These are phyloP conservation scores for Polypterus bichir DNA, from an alignment of 2,113 vertebrate genomes.

Conservation along the genomic window DNA sequence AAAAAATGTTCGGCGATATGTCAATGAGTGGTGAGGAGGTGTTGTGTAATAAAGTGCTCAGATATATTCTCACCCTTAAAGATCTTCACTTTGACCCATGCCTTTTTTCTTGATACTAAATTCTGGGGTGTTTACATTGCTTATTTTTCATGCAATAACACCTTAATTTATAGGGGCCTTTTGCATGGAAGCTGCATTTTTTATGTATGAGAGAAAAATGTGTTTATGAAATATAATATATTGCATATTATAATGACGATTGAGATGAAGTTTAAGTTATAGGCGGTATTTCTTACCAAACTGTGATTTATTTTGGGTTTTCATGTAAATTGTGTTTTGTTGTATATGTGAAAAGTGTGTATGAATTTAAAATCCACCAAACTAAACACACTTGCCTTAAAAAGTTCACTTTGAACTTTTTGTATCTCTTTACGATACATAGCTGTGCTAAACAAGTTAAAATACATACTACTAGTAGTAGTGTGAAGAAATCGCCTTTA, in stretches of 20 bases:
- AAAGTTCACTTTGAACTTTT: slow-evolving; percentile 52
- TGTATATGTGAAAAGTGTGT: slow-evolving; percentile 61
- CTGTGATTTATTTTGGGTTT: slow-evolving; percentile 44
- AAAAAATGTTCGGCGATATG: no score
- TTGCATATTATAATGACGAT: slow-evolving; percentile 25
- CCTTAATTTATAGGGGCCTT: slow-evolving; percentile 52
- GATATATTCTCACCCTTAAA: slow-evolving; percentile 28
- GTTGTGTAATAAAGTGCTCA: no score
- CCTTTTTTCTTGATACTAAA: slow-evolving; percentile 54
- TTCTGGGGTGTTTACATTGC: slow-evolving; percentile 61
- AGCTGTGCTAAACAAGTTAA: slow-evolving; percentile 59
- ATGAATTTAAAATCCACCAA: slow-evolving; percentile 62
- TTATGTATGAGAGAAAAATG: slow-evolving; percentile 49
- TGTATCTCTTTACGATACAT: slow-evolving; percentile 37
- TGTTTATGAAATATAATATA: slow-evolving; percentile 50
- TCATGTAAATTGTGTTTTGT: slow-evolving; percentile 47
- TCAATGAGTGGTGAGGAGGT: no score
- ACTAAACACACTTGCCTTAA: slow-evolving; percentile 69
- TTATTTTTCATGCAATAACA: slow-evolving; percentile 72
- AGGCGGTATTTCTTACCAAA: slow-evolving; percentile 57
- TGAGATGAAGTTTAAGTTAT: slow-evolving; percentile 44
- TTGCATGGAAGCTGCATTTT: slow-evolving; percentile 67
- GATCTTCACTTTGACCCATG: slow-evolving; percentile 58
- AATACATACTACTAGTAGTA: slow-evolving; percentile 50
- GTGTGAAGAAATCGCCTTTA: slow-evolving; percentile 55